Evolutionary conservation across 2,888 invertebrate species (phyloP).

Genomic region (Pollenia angustigena): DNA sequence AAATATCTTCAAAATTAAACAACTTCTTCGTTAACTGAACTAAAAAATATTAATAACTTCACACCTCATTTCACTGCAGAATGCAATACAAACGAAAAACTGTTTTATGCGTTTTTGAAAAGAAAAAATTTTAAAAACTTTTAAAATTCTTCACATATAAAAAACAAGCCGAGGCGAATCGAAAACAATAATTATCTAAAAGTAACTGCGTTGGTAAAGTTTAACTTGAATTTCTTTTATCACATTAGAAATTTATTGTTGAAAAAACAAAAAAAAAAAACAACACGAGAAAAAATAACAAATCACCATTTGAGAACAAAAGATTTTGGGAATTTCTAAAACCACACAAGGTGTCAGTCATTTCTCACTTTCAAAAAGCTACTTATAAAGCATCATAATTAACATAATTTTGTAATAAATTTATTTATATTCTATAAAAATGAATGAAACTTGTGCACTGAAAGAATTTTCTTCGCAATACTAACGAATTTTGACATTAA

Average conservation of each 20-base stretch:
- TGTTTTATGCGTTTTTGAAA: too few species aligned
- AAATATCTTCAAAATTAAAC: too few species aligned
- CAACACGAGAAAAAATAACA: neutral
- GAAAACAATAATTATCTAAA: neutral
- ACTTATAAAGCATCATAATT: conserved; percentile 35
- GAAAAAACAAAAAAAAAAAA: neutral
- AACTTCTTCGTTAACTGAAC: too few species aligned
- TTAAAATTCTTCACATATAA: too few species aligned
- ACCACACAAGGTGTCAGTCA: conserved; percentile 61
- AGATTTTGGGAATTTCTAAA: conserved; percentile 14
- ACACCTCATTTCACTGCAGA: too few species aligned
- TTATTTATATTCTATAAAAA: conserved; percentile 53
- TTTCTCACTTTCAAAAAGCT: conserved; percentile 54
- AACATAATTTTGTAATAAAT: conserved; percentile 68
- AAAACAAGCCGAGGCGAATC: neutral
- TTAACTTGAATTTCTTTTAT: conserved; percentile 46
- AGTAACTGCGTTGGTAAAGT: conserved; percentile 41
- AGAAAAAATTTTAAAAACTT: neutral
- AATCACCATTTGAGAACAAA: conserved; percentile 22
- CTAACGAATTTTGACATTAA: too few species aligned
- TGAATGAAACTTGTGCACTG: conserved; percentile 23
- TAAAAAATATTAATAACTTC: too few species aligned
- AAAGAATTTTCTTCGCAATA: too few species aligned
- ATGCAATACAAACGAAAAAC: too few species aligned
- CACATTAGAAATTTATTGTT: conserved; percentile 49